A percentile compares a stretch with the other conserved stretches of the same genome.
Conservation (phyloP, 2,888 invertebrate genomes). For the Pandemis cinnamomeana region DNA sequence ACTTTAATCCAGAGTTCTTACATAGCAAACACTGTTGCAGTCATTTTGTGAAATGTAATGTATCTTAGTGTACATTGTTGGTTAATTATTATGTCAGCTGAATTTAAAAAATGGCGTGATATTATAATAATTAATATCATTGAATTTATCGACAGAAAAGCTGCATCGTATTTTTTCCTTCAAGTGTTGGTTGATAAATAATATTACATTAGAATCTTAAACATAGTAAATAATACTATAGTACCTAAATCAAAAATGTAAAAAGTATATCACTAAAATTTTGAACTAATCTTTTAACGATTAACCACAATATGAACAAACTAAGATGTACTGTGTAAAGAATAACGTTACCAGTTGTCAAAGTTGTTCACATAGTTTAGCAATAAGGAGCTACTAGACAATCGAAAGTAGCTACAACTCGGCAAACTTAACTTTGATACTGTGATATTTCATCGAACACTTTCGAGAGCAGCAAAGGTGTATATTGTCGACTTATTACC, state of each 20-base stretch:
- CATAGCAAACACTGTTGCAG: background rate
- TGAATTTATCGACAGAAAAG: background rate
- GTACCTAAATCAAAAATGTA: conserved; percentile 4
- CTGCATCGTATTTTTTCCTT: background rate
- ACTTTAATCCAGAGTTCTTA: background rate
- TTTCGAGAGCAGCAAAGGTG: background rate
- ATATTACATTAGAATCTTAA: background rate
- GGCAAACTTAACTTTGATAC: background rate
- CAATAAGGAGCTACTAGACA: background rate
- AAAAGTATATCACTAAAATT: conserved; percentile 18
- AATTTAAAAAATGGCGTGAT: background rate
- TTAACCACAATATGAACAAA: conserved; percentile 10
- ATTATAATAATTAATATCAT: too few species aligned
- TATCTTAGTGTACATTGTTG: background rate
- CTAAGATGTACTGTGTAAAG: conserved; percentile 10
- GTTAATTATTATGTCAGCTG: background rate
- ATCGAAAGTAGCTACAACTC: background rate
- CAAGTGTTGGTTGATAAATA: background rate
- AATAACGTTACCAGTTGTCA: conserved; percentile 8
- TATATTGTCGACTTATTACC: background rate
- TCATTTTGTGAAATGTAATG: background rate
- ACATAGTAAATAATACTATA: conserved; percentile 26
- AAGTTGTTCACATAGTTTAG: background rate
- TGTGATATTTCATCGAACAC: background rate
- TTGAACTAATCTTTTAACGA: conserved; percentile 22